Evolutionary conservation across 1,140 invertebrate species (phyloP), one percentile per base, ranked within the genome.

Genomic region (Sycobia sp.): DNA sequence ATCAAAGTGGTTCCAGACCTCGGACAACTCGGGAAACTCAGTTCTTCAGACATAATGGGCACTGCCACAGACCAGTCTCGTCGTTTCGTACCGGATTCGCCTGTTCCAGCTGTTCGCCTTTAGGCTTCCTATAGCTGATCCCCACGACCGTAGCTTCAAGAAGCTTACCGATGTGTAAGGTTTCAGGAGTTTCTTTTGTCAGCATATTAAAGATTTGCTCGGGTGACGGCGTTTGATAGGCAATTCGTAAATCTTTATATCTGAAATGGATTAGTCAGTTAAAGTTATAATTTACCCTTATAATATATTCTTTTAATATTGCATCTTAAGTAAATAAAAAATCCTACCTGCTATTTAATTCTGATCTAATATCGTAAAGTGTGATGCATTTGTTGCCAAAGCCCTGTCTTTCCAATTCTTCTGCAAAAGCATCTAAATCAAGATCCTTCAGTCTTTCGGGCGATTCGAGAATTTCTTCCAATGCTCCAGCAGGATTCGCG

Each of bases 1-100:
- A 81, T 98, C 96, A 83, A 98, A 98, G 82, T 99, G 96, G 83
- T 95, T 96, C 96, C 96, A 98, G 4, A 98, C 93, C 81, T 99
- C 95, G 36, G 93, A 94, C 1, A 98, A 82, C 75, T 98, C 96
- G 0, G 93, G 91, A 71, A 98, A 97, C 76, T 97, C 92, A 78
- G n/a, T 95, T 96, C 73, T 96, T 96, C 64, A 92, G 82, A 84
- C 97, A 99, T 76, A 98, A 98, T 0, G 96, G 96, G 84, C 97
- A 99, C 74, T 96, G 93, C 95, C 96, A 99, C 7, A 96, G 82
- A 4, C 93, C 92, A 32, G 93, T 95, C 71, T 97, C 94, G 60
- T 96, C 94, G 71, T 96, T 94, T 67, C 94, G 86, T 16, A 96
- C 91, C 1, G 96, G 96, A 84, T 97, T 96, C 0, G 95, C 96